phyloP scores from a whole-genome alignment of 2,888 invertebrate genomes.

The Frankliniella intonsa region DNA sequence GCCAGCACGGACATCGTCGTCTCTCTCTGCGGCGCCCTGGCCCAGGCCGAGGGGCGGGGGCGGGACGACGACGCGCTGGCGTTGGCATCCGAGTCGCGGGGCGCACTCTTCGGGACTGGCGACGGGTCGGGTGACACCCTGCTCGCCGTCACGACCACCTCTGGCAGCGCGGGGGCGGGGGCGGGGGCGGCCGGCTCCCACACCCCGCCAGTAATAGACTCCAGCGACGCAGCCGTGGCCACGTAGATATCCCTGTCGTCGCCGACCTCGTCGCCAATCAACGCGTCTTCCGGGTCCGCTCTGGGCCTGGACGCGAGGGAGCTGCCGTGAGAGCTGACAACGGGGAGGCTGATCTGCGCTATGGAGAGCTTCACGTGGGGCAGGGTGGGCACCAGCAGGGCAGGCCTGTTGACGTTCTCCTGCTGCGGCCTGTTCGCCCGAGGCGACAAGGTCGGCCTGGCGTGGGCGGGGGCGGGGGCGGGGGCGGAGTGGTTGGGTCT shows the following conservation, averaged over 20 bases:
- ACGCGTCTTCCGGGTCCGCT: background rate
- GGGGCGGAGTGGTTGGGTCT: too few species aligned
- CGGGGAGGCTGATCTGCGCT: background rate
- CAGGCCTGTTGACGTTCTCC: background rate
- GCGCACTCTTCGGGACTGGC: background rate
- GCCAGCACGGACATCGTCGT: background rate
- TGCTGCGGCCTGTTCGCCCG: too few species aligned
- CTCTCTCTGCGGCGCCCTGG: background rate
- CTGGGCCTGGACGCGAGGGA: background rate
- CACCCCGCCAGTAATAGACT: background rate
- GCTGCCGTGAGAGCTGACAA: background rate
- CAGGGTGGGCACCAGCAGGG: background rate
- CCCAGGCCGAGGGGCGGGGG: background rate
- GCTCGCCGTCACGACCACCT: background rate
- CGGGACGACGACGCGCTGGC: background rate
- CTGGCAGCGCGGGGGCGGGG: background rate
- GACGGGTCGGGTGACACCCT: background rate
- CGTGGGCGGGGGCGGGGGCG: background rate
- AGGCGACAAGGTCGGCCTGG: background rate
- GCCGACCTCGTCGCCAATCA: background rate
- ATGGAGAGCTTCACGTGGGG: background rate
- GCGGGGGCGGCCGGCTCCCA: background rate
- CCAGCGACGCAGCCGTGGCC: background rate
- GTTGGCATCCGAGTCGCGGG: background rate
- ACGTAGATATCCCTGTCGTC: background rate